Evolutionary conservation across 2,113 vertebrate genomes (phyloP), one percentile per base, ranked within the genome.

Genomic region (Sorex fumeus): DNA sequence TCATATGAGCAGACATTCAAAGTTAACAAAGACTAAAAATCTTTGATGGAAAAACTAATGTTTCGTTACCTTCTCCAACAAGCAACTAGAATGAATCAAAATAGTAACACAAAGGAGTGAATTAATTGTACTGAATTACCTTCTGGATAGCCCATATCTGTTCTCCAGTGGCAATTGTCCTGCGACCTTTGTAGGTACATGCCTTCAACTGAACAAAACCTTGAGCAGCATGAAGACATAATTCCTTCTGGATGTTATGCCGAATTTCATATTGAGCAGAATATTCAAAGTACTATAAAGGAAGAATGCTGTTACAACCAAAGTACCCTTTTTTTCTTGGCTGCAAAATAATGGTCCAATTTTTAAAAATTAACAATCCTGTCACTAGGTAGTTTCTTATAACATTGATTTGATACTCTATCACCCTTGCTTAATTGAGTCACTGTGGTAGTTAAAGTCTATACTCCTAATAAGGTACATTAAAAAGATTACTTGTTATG

Each of bases 221-320:
- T 79, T 97, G 97, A 1, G 94, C 93, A 93, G 98, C 98, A 18
- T 98, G 98, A 92, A 99, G 97, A 96, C 99, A 99, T 62, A 99
- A 97, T 96, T 99, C 99, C 98, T 99, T 99, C 98, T 99, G 99
- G 92, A 99, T 98, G 96, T 99, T 99, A 98, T 99, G 99, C 87
- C 99, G 98, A 84, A 99, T 98, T 98, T 99, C 99, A 0, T 96
- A 98, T 67, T 95, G 98, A 67, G 98, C 98, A 85, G 99, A 99
- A 92, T 98, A 99, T 97, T 99, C 99, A 95, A 99, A 99, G 97
- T 99, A 99, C 99, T 99, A 69, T 92, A 94, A 47, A 93, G 95
- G 93, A 87, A 96, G 86, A 93, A 62, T 19, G 3, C 36, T n/a
- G 2, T 93, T 87, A 91, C 4, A 47, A 84, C 27, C 69, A 66